Conservation (phyloP, 2,113 vertebrate species). For the Cnemophilus loriae region DNA sequence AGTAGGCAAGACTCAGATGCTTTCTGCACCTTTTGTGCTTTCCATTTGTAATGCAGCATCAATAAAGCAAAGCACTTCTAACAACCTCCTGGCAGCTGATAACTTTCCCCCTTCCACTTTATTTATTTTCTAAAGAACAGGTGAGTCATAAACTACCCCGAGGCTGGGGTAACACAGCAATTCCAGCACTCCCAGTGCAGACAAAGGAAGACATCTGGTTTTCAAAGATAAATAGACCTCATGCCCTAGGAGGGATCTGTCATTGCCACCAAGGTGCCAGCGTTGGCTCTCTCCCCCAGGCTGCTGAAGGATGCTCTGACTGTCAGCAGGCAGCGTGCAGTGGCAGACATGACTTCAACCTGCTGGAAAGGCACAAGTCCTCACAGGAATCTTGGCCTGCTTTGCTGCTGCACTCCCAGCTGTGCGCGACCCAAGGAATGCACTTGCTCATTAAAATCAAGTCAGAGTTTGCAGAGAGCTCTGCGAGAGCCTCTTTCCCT, state of each 20-base stretch:
- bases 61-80: slow-evolving; percentile 38
- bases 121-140: background rate
- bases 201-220: background rate
- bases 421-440: background rate
- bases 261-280: background rate
- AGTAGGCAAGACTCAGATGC: background rate
- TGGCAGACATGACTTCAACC: background rate
- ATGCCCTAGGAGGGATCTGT: background rate
- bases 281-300: background rate
- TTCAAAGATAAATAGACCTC: background rate
- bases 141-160: background rate
- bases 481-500: background rate
- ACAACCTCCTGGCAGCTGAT: background rate
- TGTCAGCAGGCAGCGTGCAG: background rate
- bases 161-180: background rate
- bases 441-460: slow-evolving; percentile 19
- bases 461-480: background rate
- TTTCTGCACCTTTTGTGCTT: slow-evolving; percentile 41
- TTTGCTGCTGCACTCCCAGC: background rate
- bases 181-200: background rate
- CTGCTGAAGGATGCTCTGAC: background rate
- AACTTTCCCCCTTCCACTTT: background rate
- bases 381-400: background rate
- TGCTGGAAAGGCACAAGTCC: background rate
- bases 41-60: slow-evolving; percentile 1